Evolutionary conservation across 1,140 invertebrate genomes (phyloP), one percentile per base, ranked within the genome.

Genomic region (Pseudomyrmex gracilis): DNA sequence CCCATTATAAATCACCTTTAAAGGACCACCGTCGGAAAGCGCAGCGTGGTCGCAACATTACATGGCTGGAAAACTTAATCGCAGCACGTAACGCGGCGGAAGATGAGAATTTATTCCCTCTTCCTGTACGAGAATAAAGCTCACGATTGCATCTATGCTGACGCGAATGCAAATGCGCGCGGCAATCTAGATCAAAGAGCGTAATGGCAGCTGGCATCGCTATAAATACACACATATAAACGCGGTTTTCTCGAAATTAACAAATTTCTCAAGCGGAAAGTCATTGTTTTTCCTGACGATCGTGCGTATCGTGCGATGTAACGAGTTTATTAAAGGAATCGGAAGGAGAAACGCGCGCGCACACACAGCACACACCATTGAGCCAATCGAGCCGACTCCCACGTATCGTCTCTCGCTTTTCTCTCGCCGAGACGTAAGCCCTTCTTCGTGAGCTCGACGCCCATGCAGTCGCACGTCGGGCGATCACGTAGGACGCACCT

Each of bases 401-500:
- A 87, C 86, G 55, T 63, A 49, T 5, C 58, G 22, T 73, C 34
- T 60, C 68, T 83, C 55, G 70, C 53, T 77, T 86, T 64, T 76
- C 67, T 61, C 13, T 58, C 47, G 24, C 51, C 22, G n/a, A 83
- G 80, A 77, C 55, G 58, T 47, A 43, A 76, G 34, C 55, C 60
- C 49, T 77, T 78, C 58, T 77, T 47, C 7, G 22, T 22, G 24
- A 61, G 51, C 64, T 80, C 85, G 34, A 85, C 86, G 82, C 87
- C 87, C 83, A 87, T 85, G 17, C 71, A 53, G 60, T 17, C 47
- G 20, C 22, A 61, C 55, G 55, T 20, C 45, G 67, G 55, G 20
- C 34, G 70, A 88, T 85, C 86, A 87, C 76, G 86, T 88, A 82
- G 82, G 86, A 87, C 60, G 83, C 17, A 1, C 12, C 43, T 55